Conservation (phyloP, 1,140 invertebrate species). For the Zaprionus africanus region DNA sequence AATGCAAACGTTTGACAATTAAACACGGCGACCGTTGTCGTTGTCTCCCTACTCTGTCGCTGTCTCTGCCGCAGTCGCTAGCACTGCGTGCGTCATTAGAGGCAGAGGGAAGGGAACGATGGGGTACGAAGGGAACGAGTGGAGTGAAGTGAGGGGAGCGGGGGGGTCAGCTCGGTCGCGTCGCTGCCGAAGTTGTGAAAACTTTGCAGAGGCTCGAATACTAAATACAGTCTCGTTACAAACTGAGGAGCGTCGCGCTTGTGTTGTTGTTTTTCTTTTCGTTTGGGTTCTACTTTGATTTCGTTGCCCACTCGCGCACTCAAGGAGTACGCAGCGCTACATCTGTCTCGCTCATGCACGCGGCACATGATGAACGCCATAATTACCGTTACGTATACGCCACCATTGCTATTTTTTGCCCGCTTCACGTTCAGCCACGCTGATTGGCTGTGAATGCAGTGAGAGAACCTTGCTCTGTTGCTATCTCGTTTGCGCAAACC, state of each 20-base stretch:
- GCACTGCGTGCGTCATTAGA: slow-evolving; percentile 49
- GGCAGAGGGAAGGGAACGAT: not conserved
- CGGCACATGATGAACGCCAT: slow-evolving; percentile 81
- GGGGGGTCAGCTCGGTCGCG: slow-evolving; percentile 25
- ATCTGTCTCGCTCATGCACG: slow-evolving; percentile 53
- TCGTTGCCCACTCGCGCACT: slow-evolving; percentile 32
- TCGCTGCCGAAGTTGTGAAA: slow-evolving; percentile 72
- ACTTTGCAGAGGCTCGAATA: slow-evolving; percentile 77
- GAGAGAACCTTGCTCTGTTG: slow-evolving; percentile 34
- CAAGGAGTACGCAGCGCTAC: not conserved
- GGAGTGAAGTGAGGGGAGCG: not conserved
- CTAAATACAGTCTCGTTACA: slow-evolving; percentile 84
- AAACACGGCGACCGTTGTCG: slow-evolving; percentile 48
- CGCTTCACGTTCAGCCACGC: slow-evolving; percentile 42
- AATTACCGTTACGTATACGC: slow-evolving; percentile 84
- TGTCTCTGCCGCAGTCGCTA: not conserved
- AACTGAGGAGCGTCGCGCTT: slow-evolving; percentile 69
- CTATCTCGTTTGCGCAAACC: slow-evolving; percentile 21
- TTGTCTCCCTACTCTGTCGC: not conserved
- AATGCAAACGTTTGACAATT: slow-evolving; percentile 80
- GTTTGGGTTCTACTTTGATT: slow-evolving; percentile 3
- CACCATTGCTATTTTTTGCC: slow-evolving; percentile 83
- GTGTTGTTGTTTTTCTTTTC: slow-evolving; percentile 25
- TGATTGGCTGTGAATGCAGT: slow-evolving; percentile 59
- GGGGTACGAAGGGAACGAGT: not conserved